phyloP scores from a whole-genome alignment of 2,797 vertebrate genomes.

The Crossoptilon crossoptilon region DNA sequence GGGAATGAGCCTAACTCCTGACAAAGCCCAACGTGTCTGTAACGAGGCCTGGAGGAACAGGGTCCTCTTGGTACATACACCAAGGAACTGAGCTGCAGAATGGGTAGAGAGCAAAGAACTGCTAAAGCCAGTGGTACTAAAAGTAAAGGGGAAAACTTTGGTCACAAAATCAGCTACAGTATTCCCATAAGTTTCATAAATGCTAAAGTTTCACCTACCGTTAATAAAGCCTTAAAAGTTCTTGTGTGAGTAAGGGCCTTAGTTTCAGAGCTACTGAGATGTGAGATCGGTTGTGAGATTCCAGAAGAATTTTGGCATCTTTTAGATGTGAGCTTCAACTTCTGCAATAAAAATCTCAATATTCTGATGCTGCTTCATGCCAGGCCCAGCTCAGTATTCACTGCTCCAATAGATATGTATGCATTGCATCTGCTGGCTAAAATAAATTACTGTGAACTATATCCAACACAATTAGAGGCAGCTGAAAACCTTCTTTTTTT shows the following conservation, averaged over 20 bases:
- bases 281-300: not conserved
- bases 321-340: not conserved
- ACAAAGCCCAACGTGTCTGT: not conserved
- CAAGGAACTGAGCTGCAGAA: no score
- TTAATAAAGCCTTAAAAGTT: not conserved
- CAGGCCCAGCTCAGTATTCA: not conserved
- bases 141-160: not conserved
- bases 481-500: not conserved
- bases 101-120: not conserved
- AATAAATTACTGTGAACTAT: not conserved
- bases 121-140: not conserved
- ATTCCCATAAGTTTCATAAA: not conserved
- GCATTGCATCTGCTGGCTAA: not conserved
- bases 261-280: not conserved
- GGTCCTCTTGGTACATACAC: no score
- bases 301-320: not conserved
- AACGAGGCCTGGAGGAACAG: not conserved
- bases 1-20: not conserved
- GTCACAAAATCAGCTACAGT: not conserved
- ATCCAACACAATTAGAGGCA: not conserved
- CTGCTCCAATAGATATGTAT: not conserved
- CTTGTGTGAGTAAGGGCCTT: not conserved
- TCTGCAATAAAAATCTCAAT: not conserved
- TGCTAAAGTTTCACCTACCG: not conserved
- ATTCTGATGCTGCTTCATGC: not conserved